These are phyloP conservation scores for Umimayanthus chanpuru DNA, from an alignment of 92 coral and sea anemone species.

Conservation along the genomic window DNA sequence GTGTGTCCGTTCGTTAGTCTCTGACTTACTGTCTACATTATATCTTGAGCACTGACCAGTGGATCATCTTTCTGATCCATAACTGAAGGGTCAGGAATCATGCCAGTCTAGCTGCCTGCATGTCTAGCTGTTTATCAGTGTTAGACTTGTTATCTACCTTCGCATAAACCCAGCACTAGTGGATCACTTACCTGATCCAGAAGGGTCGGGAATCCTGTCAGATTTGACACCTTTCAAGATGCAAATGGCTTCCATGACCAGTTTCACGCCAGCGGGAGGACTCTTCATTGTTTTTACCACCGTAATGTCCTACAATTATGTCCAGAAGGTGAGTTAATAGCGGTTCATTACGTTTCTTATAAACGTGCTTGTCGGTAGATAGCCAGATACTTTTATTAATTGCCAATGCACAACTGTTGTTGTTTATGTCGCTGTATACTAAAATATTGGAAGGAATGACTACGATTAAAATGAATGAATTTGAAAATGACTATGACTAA, in stretches of 20 bases:
- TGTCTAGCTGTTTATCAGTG: no score
- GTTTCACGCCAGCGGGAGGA: slow-evolving; percentile 96
- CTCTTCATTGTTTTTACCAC: slow-evolving; percentile 96
- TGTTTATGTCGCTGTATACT: not conserved
- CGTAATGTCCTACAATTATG: slow-evolving; percentile 78
- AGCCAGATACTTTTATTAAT: no score
- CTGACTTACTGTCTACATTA: no score
- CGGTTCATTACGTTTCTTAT: no score
- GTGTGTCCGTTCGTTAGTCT: no score
- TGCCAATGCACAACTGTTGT: not conserved
- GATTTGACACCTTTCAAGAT: slow-evolving; percentile 94
- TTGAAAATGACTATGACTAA: no score
- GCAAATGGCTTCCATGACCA: slow-evolving; percentile 99
- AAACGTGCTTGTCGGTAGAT: not conserved
- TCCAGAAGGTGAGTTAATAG: not conserved
- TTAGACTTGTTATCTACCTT: no score
- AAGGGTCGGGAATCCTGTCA: slow-evolving; percentile 97
- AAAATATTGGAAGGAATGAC: not conserved
- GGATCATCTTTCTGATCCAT: no score
- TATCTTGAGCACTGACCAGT: no score
- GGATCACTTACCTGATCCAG: slow-evolving; percentile 84
- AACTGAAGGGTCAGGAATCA: no score
- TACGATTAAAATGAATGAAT: not conserved
- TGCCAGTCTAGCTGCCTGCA: no score
- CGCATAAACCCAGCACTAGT: not conserved